Conservation (phyloP, 2,888 invertebrate genomes). For the Chesias legatella region DNA sequence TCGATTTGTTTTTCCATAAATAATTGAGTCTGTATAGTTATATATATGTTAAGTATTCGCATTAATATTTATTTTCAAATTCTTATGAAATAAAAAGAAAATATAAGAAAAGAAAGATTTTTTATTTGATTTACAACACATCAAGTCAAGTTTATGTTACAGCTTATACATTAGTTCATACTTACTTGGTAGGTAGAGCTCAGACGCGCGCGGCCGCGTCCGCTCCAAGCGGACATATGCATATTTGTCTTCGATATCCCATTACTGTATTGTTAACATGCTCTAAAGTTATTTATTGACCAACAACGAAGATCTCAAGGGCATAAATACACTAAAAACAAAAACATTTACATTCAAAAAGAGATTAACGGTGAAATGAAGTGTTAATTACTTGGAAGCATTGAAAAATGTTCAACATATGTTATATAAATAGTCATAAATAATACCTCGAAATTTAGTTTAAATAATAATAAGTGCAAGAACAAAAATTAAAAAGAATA, state of each 20-base stretch:
- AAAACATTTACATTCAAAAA: conserved; percentile 57
- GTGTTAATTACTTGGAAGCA: conserved; percentile 79
- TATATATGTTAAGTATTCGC: too few relatives aligned
- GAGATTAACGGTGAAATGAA: conserved; percentile 74
- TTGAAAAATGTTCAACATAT: conserved; percentile 80
- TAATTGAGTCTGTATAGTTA: too few relatives aligned
- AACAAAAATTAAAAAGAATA: conserved; percentile 73
- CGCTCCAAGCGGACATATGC: conserved; percentile 6
- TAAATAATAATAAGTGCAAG: conserved; percentile 79
- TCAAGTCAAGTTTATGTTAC: neutral
- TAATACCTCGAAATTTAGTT: conserved; percentile 76
- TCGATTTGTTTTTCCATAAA: too few relatives aligned
- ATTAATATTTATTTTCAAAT: too few relatives aligned
- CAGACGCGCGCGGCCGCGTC: too few relatives aligned
- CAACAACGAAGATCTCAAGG: conserved; percentile 38
- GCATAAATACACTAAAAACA: conserved; percentile 54
- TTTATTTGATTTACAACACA: too few relatives aligned
- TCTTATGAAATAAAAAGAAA: too few relatives aligned
- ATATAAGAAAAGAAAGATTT: too few relatives aligned
- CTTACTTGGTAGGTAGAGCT: too few relatives aligned
- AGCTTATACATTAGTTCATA: too few relatives aligned
- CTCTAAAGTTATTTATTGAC: conserved; percentile 46
- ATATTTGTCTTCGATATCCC: conserved; percentile 37
- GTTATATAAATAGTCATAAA: conserved; percentile 80
- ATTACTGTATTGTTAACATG: conserved; percentile 50